These are phyloP conservation scores for Rhamphomyia laevipes DNA, from an alignment of 2,888 invertebrate species.

Conservation along the genomic window DNA sequence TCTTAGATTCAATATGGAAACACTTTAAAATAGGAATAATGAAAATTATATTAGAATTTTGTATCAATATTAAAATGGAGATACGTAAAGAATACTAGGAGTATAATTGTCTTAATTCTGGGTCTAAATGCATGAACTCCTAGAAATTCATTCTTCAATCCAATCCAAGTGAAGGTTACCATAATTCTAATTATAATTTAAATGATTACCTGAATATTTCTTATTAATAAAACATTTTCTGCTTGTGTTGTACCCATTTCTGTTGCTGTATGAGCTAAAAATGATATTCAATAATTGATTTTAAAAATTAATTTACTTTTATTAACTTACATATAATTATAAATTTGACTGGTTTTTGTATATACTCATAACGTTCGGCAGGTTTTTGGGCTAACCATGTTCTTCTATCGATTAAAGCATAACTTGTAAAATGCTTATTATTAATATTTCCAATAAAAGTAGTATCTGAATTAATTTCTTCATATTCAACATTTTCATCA, in stretches of 20 bases:
- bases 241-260: constrained; percentile 38
- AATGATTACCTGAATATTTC: constrained; percentile 36
- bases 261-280: constrained; percentile 41
- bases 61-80: constrained; percentile 3
- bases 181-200: background rate
- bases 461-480: constrained; percentile 22
- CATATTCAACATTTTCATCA: constrained; percentile 17
- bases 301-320: background rate
- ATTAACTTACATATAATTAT: constrained; percentile 40
- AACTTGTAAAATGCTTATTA: constrained; percentile 12
- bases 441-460: constrained; percentile 26
- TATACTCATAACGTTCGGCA: constrained; percentile 25
- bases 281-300: background rate
- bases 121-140: background rate
- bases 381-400: constrained; percentile 42
- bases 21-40: constrained; percentile 20
- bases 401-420: constrained; percentile 22
- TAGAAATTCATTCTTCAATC: background rate
- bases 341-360: constrained; percentile 36
- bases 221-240: constrained; percentile 37
- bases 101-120: too few relatives aligned
- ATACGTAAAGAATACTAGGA: background rate
- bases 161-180: too few relatives aligned
- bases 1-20: constrained; percentile 42
- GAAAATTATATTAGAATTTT: background rate